phyloP scores from a whole-genome alignment of 2,797 vertebrate species.

The Myoxocephalus aenaeus region DNA sequence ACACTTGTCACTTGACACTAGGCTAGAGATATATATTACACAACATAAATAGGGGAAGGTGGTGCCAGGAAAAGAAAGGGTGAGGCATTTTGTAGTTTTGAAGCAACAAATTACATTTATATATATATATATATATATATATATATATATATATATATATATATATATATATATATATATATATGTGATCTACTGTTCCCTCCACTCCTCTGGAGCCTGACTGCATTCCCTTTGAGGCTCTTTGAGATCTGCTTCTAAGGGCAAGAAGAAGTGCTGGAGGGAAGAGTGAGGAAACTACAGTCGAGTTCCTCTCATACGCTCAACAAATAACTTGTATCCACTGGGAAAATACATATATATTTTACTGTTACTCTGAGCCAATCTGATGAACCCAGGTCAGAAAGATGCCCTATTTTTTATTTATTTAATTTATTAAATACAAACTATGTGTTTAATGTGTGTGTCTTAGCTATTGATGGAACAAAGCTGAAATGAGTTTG shows the following conservation, averaged over 20 bases:
- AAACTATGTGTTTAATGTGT: background rate
- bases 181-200: background rate
- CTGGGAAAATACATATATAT: background rate
- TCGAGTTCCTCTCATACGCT: background rate
- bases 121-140: too few species aligned
- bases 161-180: too few species aligned
- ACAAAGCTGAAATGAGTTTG: background rate
- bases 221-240: conserved; percentile 12
- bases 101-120: background rate
- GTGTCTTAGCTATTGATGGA: background rate
- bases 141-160: too few species aligned
- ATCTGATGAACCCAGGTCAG: background rate
- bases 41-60: background rate
- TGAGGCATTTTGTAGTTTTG: background rate
- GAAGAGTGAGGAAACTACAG: background rate
- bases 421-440: background rate
- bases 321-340: conserved; percentile 6
- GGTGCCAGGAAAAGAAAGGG: background rate
- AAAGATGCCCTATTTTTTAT: background rate
- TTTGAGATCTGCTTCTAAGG: conserved; percentile 9
- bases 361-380: background rate
- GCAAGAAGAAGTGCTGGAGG: background rate
- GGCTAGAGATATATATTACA: background rate
- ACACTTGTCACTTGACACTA: background rate
- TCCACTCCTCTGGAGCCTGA: background rate